Base-by-base conservation (phyloP, 2,113 vertebrate species). In the Ciconia maguari region DNA sequence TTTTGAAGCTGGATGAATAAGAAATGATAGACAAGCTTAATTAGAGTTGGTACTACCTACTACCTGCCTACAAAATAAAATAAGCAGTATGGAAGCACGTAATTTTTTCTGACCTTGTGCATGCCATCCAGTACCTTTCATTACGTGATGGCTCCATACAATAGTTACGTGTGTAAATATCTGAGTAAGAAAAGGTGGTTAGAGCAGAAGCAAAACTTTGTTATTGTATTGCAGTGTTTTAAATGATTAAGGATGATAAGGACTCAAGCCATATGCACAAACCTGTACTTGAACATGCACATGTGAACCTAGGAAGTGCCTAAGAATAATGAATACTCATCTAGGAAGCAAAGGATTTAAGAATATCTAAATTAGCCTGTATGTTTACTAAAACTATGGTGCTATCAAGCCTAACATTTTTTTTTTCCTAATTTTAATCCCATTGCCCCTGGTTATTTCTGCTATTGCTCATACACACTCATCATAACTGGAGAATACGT, bases 271-370 rank as follows among this genome's bases (percentile, higher is more conserved):
- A 75, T 74, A 9, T 87, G 48, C 48, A 48, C 64, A 93, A 81
- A 93, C 44, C 74, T 87, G 36, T 62, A 38, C 54, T 70, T 78
- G 44, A 79, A 85, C n/a, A 4, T 74, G 68, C 22, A 74, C 66
- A 29, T n/a, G 90, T 79, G 64, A 95, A 49, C 62, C 69, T 64
- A 68, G 32, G 46, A 95, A 91, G 89, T 93, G 81, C 95, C 87
- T 87, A 36, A 93, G 38, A 93, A 52, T 89, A 77, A 68, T 20
- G 41, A 89, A 71, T 54, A 29, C 7, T 79, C 38, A 44, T 18
- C 21, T 7, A 11, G 42, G 49, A 76, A 90, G 26, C 22, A 85
- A 51, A 87, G 17, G n/a, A 71, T 93, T 81, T 70, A 51, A 75
- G 46, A 79, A 42, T 75, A 65, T 16, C 51, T 68, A 36, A 71